Conservation (phyloP, 2,113 vertebrate genomes). For the Daboia siamensis region DNA sequence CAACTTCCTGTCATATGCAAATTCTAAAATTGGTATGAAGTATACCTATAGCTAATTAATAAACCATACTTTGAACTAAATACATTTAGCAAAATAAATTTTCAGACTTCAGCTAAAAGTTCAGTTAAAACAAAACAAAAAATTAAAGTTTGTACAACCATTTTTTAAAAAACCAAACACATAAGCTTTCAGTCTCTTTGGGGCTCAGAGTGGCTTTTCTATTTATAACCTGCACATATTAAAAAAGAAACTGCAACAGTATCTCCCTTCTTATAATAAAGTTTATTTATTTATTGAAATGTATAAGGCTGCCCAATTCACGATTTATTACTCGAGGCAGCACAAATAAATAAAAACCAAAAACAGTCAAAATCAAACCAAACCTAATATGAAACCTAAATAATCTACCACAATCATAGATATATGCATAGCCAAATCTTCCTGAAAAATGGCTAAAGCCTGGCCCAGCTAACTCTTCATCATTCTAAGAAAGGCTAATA, state of each 20-base stretch:
- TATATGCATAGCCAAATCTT: not conserved
- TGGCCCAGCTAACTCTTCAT: not conserved
- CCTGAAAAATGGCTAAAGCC: not conserved
- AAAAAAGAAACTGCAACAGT: not conserved
- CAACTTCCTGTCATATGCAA: not conserved
- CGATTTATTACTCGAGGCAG: not conserved
- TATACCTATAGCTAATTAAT: not conserved
- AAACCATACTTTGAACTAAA: not conserved
- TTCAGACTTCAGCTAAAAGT: not conserved
- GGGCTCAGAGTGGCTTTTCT: not conserved
- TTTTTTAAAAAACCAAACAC: not conserved
- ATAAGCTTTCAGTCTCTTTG: not conserved
- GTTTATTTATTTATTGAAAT: not conserved
- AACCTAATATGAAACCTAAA: not conserved
- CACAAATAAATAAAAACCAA: not conserved
- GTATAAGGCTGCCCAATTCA: not conserved
- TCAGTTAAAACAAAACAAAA: not conserved
- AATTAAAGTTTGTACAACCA: not conserved
- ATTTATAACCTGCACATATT: not conserved
- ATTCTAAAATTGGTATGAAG: not conserved
- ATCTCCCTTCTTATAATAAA: not conserved
- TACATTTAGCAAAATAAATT: not conserved
- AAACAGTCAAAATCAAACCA: not conserved
- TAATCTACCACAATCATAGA: not conserved
- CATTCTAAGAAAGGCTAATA: not conserved